phyloP scores from a whole-genome alignment of 2,113 vertebrate species.

The Elanus axillaris region DNA sequence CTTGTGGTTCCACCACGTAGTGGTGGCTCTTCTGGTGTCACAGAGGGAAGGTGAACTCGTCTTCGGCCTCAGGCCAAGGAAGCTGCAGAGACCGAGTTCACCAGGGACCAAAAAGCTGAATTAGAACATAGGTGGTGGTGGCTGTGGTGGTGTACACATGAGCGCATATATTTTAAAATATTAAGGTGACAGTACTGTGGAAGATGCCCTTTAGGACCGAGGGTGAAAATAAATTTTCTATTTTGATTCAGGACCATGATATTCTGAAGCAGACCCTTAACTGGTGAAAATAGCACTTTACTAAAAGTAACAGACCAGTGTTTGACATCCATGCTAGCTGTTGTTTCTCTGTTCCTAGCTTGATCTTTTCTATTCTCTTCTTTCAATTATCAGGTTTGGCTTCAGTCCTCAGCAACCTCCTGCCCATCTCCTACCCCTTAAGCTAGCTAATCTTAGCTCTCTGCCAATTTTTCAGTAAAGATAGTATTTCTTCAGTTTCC shows the following conservation, averaged over 20 bases:
- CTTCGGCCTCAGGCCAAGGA: not conserved
- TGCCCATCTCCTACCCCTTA: not conserved
- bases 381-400: not conserved
- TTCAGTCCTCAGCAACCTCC: not conserved
- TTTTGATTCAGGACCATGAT: not conserved
- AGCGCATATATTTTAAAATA: accelerated
- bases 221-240: not conserved
- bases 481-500: not conserved
- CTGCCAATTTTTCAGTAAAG: not conserved
- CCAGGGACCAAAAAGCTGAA: not conserved
- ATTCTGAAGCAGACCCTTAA: not conserved
- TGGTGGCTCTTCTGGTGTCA: not conserved
- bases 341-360: not conserved
- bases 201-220: not conserved
- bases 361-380: not conserved
- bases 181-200: accelerated
- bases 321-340: not conserved
- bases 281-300: not conserved
- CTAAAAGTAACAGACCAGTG: not conserved
- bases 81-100: not conserved
- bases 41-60: not conserved
- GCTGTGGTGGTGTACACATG: not conserved
- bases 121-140: no score
- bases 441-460: not conserved
- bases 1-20: not conserved